These are phyloP conservation scores for Nudaria mundana DNA, from an alignment of 2,888 invertebrate genomes.

Conservation along the genomic window DNA sequence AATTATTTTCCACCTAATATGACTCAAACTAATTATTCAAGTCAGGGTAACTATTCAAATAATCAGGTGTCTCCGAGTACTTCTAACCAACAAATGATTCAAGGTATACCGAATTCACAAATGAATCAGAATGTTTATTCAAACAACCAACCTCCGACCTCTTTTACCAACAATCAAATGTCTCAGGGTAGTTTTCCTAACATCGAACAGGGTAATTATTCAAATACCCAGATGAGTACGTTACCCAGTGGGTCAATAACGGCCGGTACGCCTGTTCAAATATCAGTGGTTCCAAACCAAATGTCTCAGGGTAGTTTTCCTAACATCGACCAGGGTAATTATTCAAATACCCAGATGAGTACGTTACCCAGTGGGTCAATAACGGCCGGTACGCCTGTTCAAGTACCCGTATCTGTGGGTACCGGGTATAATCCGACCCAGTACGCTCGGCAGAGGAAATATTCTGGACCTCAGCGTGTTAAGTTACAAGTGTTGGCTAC, in stretches of 20 bases:
- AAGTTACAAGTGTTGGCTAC: slow-evolving; percentile 81
- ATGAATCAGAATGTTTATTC: not conserved
- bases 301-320: no score
- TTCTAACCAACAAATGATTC: not conserved
- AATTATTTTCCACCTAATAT: no score
- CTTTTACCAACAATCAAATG: no score
- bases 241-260: slow-evolving; percentile 28
- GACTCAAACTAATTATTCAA: no score
- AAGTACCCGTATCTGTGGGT: slow-evolving; percentile 34
- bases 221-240: slow-evolving; percentile 4
- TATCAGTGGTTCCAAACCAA: no score
- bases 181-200: no score
- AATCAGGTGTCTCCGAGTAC: not conserved
- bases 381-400: slow-evolving; percentile 43
- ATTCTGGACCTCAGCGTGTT: slow-evolving; percentile 78
- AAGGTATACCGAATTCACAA: not conserved
- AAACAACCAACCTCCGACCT: not conserved
- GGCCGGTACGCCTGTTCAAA: slow-evolving; percentile 41
- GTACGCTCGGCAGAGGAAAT: slow-evolving; percentile 72
- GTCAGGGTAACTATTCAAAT: no score
- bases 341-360: slow-evolving; percentile 3
- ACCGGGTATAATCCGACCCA: slow-evolving; percentile 40
- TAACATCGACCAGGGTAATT: slow-evolving; percentile 5
- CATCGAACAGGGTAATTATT: slow-evolving; percentile 4
- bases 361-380: slow-evolving; percentile 23